Evolutionary conservation across 2,113 vertebrate genomes (phyloP), one percentile per base, ranked within the genome.

Genomic region (Tinamus guttatus): DNA sequence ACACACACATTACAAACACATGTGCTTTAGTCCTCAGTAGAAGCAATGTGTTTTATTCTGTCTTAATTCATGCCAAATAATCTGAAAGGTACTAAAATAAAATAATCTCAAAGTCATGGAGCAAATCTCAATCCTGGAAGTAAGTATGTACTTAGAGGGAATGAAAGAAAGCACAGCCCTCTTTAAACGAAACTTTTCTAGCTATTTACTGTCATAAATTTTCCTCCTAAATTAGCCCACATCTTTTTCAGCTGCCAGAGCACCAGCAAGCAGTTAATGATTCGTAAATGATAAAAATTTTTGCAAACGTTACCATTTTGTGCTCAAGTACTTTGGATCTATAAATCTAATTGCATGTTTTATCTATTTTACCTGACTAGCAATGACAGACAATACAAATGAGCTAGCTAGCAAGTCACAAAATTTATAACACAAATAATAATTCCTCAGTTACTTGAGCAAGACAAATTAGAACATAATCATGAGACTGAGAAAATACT

Each of bases 271-370:
- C 27, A 20, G 9, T 25, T 67, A 22, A 38, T 5, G 8, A 40
- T 64, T 75, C 36, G 18, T 51, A 62, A 79, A 52, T 15, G 30
- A 88, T 56, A 75, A 70, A 79, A 95, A 30, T 67, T 51, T 81
- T 83, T 68, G 25, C 45, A 77, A 87, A 85, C 36, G 49, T 51
- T 32, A 45, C 3, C 54, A 43, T 85, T 90, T 93, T 86, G 4
- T 64, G 30, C 69, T 88, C 64, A 93, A 63, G 58, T 74, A 49
- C 43, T 91, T 83, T 74, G 22, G 67, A 78, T n/a, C 85, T 65
- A 74, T 63, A 87, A 83, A 92, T 91, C 36, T 77, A 92, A 89
- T 73, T 67, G 11, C 36, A 70, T 70, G 36, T 77, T 87, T 96
- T 77, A 85, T 54, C 40, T 70, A 34, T 74, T 87, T 96, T 77